These are phyloP conservation scores for Abramis brama DNA, from an alignment of 2,113 vertebrate species.

Conservation along the genomic window DNA sequence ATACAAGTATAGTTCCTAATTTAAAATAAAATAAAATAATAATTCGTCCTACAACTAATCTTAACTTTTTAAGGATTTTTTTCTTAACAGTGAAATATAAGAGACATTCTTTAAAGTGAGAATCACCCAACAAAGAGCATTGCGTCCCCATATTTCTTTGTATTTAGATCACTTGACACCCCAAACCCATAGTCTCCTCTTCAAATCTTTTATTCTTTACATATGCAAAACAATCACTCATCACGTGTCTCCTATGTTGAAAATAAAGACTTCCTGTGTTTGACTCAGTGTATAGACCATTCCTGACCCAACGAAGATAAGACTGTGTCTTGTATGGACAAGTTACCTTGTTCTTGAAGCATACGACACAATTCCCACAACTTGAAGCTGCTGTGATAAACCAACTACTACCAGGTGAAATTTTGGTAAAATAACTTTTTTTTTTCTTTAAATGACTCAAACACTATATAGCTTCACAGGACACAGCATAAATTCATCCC, in stretches of 20 bases:
- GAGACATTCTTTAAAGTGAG: too few species aligned
- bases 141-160: not conserved
- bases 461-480: not conserved
- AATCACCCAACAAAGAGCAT: too few species aligned
- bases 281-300: constrained; percentile 16
- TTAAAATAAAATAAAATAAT: too few species aligned
- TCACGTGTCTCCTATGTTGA: not conserved
- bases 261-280: not conserved
- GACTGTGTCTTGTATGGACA: not conserved
- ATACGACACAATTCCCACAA: not conserved
- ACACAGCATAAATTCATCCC: constrained; percentile 9
- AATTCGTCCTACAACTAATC: too few species aligned
- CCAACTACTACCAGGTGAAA: not conserved
- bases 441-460: not conserved
- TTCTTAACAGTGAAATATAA: too few species aligned
- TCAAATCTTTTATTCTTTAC: constrained; percentile 31
- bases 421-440: not conserved
- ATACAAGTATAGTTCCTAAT: too few species aligned
- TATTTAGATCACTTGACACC: not conserved
- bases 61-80: too few species aligned
- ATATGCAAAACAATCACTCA: constrained; percentile 26
- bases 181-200: not conserved
- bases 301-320: not conserved
- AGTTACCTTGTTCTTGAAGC: constrained; percentile 1
- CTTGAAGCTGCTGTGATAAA: not conserved